phyloP scores from a whole-genome alignment of 2,888 invertebrate genomes.

The Ecdyonurus torrentis region DNA sequence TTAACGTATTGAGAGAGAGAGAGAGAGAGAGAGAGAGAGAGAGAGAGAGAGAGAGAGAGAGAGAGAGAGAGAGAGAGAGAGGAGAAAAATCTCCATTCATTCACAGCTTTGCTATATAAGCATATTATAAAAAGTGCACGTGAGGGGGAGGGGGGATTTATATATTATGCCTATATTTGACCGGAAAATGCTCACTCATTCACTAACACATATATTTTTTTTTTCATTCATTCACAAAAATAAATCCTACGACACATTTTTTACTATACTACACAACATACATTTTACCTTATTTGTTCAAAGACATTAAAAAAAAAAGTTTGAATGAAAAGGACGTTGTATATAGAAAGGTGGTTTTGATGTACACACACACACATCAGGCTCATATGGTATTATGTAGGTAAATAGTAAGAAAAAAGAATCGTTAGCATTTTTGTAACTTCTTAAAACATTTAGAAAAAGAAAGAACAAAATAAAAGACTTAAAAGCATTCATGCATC shows the following conservation, averaged over 20 bases:
- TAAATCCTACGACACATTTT: not conserved
- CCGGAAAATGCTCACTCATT: not conserved
- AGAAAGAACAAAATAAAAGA: not conserved
- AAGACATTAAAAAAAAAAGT: not conserved
- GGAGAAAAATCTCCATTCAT: not conserved
- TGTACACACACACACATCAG: not conserved
- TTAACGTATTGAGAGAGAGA: too few species aligned
- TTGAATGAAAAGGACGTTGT: not conserved
- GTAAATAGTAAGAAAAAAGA: not conserved
- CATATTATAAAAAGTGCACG: conserved; percentile 6
- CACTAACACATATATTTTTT: not conserved
- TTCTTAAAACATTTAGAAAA: not conserved
- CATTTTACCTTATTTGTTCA: not conserved
- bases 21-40: conserved; percentile 10
- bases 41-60: conserved; percentile 1
- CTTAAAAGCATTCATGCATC: not conserved
- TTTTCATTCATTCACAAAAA: not conserved
- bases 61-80: not conserved
- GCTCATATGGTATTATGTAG: not conserved
- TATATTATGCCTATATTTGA: conserved; percentile 6
- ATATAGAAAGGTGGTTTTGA: not conserved
- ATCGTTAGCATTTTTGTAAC: too few species aligned
- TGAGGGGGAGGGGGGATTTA: conserved; percentile 12
- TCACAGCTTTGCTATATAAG: not conserved
- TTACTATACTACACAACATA: not conserved